phyloP scores from a whole-genome alignment of 2,797 vertebrate species.

The Microcaecilia unicolor region DNA sequence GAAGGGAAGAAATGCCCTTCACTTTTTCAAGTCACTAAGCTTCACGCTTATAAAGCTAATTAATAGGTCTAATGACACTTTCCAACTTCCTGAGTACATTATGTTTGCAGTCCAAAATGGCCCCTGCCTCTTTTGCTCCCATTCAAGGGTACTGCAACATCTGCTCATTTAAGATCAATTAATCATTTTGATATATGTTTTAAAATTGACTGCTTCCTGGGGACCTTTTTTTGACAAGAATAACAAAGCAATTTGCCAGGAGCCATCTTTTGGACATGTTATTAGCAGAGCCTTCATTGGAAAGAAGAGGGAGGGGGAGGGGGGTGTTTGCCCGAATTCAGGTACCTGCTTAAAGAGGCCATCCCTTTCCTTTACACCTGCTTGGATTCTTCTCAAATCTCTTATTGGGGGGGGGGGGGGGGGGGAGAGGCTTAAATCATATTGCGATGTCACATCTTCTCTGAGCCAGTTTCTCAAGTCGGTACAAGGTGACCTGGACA shows the following conservation, averaged over 20 bases:
- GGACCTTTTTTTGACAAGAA: slow-evolving; percentile 85
- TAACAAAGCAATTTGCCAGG: slow-evolving; percentile 97
- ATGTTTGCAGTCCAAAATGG: slow-evolving; percentile 61
- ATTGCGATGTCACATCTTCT: slow-evolving; percentile 51
- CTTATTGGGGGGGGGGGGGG: too few species aligned
- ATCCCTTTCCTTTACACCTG: slow-evolving; percentile 24
- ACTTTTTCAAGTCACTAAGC: slow-evolving; percentile 43
- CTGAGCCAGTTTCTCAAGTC: slow-evolving; percentile 24
- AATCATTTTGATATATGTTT: slow-evolving; percentile 99
- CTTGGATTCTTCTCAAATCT: slow-evolving; percentile 50
- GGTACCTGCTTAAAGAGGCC: slow-evolving; percentile 60
- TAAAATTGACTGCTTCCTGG: slow-evolving; percentile 88
- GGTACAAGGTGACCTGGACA: slow-evolving; percentile 20
- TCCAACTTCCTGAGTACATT: slow-evolving; percentile 82
- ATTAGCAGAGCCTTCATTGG: slow-evolving; percentile 79
- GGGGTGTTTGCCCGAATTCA: slow-evolving; percentile 41
- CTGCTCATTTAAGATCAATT: slow-evolving; percentile 95
- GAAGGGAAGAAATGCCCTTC: too few species aligned
- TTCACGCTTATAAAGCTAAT: slow-evolving; percentile 53
- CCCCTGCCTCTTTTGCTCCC: slow-evolving; percentile 62
- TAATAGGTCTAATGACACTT: slow-evolving; percentile 80
- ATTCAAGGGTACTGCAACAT: slow-evolving; percentile 92
- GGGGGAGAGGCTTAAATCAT: too few species aligned
- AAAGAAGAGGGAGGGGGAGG: slow-evolving; percentile 57
- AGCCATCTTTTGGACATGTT: slow-evolving; percentile 86